Evolutionary conservation across 30 jellyfish, hydroid and myxozoan genomes (phyloP), one percentile per base, ranked within the genome.

Genomic region (Haliclystus octoradiatus): DNA sequence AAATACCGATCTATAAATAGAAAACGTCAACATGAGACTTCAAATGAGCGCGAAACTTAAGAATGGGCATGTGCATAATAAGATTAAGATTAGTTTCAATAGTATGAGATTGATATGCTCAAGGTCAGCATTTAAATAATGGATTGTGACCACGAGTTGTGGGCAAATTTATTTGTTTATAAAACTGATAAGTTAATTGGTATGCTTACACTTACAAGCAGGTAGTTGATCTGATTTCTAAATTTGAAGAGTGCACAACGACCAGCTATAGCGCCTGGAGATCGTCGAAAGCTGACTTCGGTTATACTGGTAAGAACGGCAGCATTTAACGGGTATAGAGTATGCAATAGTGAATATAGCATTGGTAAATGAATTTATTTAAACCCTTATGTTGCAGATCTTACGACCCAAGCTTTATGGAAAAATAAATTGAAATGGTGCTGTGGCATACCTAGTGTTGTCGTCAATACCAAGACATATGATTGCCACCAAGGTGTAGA

Each of bases 401-500:
- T n/a, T n/a, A n/a, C n/a, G n/a, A n/a, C n/a, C n/a, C n/a, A n/a
- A n/a, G n/a, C n/a, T n/a, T n/a, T n/a, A n/a, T 5, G 57, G 9
- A 40, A 40, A 40, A 5, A 19, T 19, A 40, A 40, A 19, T 9
- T 33, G 22, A 19, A 5, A 69, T 66, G 76, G 74, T 0, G 31
- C 64, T 26, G 31, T 13, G 15, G 63, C 69, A 65, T 3, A 19
- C 74, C 74, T 26, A 26, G 31, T 65, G 63, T 27, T 26, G 31
- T 65, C 63, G 74, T 31, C 28, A 65, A 65, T 34, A 26, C 49
- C 62, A 65, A 65, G 63, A 27, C 32, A 65, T 65, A 65, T 65
- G 74, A 65, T 31, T 65, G 74, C 74, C 74, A 65, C 27, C 74
- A 65, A 32, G 74, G 74, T 13, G 64, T 65, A 28, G 74, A 65